Percentiles rank a stretch among this genome's conserved stretches.
Evolutionary conservation across 2,797 vertebrate species (phyloP).

Genomic region (Cossypha dichroa): DNA sequence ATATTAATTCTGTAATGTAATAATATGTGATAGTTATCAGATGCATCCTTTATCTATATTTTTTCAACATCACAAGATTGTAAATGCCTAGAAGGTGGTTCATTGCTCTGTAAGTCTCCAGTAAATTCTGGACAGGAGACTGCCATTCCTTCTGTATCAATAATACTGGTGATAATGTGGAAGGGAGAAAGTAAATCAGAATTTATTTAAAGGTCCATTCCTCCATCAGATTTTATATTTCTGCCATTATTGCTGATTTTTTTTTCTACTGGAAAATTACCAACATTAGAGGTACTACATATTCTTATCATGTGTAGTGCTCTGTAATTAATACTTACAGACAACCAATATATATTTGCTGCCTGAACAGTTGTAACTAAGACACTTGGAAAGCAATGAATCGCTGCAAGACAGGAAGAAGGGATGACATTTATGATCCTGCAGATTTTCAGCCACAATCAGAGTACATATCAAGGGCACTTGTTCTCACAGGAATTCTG

Average conservation of each 20-base stretch:
- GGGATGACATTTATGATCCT: not conserved
- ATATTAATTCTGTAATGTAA: not conserved
- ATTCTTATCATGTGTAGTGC: not conserved
- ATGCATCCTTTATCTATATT: not conserved
- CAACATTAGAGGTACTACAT: not conserved
- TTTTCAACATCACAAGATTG: not conserved
- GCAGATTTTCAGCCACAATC: not conserved
- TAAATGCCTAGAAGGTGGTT: not conserved
- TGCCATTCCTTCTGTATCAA: not conserved
- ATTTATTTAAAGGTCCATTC: not conserved
- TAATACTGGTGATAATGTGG: not conserved
- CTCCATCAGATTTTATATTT: not conserved
- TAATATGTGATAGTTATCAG: not conserved
- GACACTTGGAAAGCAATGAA: not conserved
- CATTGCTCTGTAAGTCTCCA: not conserved
- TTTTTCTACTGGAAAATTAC: not conserved
- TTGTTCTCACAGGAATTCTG: not conserved
- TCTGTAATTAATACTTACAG: not conserved
- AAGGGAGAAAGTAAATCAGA: not conserved
- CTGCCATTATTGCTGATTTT: not conserved
- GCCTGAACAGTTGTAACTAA: not conserved
- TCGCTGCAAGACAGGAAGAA: not conserved
- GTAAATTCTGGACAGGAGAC: not conserved
- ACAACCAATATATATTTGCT: not conserved
- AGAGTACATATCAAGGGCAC: not conserved